Evolutionary conservation across 2,888 invertebrate species (phyloP), one percentile per base, ranked within the genome.

Genomic region (Drosophila barbarae): DNA sequence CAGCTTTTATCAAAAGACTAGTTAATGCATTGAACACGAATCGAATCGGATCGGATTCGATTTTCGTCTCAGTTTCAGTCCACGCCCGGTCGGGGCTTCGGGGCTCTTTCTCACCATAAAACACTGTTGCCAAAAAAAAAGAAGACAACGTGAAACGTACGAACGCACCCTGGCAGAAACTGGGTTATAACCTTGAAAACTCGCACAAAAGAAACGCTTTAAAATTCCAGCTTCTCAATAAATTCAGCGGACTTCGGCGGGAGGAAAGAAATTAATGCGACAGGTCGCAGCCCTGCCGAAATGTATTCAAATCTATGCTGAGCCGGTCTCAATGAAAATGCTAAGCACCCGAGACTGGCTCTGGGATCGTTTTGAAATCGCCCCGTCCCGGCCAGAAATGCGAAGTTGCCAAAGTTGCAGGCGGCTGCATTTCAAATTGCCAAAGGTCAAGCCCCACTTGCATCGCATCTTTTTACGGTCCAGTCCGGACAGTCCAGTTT

Each of bases 131-230:
- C 34, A 59, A 64, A 30, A 8, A 28, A 54, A 26, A 26, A 49
- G 44, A 60, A 52, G 34, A 54, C 36, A 53, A 57, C 39, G 30
- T 41, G 38, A 53, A 63, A 41, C 38, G 51, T 44, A 32, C 36
- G 61, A 72, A 64, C 71, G 69, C 73, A 52, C 84, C 78, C 72
- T 71, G 72, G 71, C 72, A 78, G 76, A 85, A 86, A 78, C 76
- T 82, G 64, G 81, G 81, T 86, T 82, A 84, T 79, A 82, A 84
- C 81, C 81, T 82, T 82, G 81, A 82, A 86, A 82, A 57, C 34
- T 15, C 32, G 42, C 30, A 38, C 81, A 79, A 83, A 77, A 71
- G 81, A 77, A 65, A 69, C 83, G 74, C 52, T 74, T 34, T 70
- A 66, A 49, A 55, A 61, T 46, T 83, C 63, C 70, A 76, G 69